Percentiles rank a stretch among this genome's conserved stretches.
Conservation (phyloP, 2,797 vertebrate genomes). For the Poeciliopsis presidionis region DNA sequence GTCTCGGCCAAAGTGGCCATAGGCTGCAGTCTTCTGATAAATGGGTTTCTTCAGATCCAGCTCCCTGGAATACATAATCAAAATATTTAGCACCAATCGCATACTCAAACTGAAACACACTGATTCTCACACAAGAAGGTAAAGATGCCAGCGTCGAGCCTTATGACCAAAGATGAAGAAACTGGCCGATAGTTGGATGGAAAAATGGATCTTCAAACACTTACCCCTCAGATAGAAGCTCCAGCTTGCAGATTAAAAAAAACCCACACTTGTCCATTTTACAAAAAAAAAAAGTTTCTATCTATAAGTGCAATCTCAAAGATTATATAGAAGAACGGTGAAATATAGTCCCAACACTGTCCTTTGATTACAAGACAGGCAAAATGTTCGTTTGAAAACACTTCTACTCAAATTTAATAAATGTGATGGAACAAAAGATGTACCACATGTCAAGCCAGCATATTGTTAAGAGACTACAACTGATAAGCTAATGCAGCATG, state of each 20-base stretch:
- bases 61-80: constrained; percentile 97
- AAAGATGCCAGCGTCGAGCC: constrained; percentile 28
- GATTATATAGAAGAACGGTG: not conserved
- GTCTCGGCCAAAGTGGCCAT: constrained; percentile 98
- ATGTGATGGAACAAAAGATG: not conserved
- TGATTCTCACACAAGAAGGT: constrained; percentile 35
- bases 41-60: constrained; percentile 99
- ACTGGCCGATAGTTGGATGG: constrained; percentile 18
- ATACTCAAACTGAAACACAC: constrained; percentile 30
- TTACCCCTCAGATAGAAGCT: constrained; percentile 65
- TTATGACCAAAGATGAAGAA: constrained; percentile 12
- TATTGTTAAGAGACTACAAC: not conserved
- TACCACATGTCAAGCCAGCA: not conserved
- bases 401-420: not conserved
- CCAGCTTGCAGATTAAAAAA: constrained; percentile 58
- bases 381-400: not conserved
- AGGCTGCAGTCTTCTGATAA: constrained; percentile 98
- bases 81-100: constrained; percentile 83
- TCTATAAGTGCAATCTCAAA: not conserved
- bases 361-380: not conserved
- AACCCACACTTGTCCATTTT: constrained; percentile 38
- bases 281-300: constrained; percentile 20
- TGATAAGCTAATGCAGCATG: not conserved
- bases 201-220: constrained; percentile 48
- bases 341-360: not conserved